Conservation (phyloP, 2,113 vertebrate species). For the Poeciliopsis prolifica region DNA sequence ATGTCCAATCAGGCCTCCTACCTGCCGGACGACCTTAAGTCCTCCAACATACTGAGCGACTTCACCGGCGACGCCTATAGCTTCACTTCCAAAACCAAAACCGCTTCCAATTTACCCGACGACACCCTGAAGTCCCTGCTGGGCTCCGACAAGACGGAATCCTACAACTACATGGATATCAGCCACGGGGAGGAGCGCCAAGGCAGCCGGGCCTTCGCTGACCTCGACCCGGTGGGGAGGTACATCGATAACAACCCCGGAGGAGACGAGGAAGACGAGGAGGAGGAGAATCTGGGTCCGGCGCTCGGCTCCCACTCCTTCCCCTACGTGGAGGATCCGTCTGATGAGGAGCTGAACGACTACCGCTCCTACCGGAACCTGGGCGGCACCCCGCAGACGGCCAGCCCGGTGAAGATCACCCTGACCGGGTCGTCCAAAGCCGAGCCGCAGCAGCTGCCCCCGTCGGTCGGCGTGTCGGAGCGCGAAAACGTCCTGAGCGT, state of each 20-base stretch:
- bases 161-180: conserved; percentile 97
- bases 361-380: conserved; percentile 80
- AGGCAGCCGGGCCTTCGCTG: conserved; percentile 71
- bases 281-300: conserved; percentile 72
- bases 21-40: conserved; percentile 83
- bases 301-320: conserved; percentile 79
- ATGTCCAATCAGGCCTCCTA: conserved; percentile 87
- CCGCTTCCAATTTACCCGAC: conserved; percentile 80
- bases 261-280: conserved; percentile 62
- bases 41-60: conserved; percentile 73
- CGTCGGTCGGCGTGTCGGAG: conserved; percentile 63
- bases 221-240: conserved; percentile 68
- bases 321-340: conserved; percentile 84
- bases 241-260: conserved; percentile 70
- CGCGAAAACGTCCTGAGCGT: conserved; percentile 85
- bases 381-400: conserved; percentile 75
- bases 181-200: conserved; percentile 83
- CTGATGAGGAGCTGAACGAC: conserved; percentile 81
- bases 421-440: conserved; percentile 80
- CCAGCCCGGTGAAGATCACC: conserved; percentile 87
- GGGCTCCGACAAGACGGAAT: conserved; percentile 86
- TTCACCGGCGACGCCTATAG: conserved; percentile 82
- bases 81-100: conserved; percentile 89
- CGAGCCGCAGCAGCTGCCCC: conserved; percentile 40
- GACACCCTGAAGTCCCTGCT: conserved; percentile 85